Conservation (phyloP, 2,113 vertebrate species). For the Chaetodon trifascialis region DNA sequence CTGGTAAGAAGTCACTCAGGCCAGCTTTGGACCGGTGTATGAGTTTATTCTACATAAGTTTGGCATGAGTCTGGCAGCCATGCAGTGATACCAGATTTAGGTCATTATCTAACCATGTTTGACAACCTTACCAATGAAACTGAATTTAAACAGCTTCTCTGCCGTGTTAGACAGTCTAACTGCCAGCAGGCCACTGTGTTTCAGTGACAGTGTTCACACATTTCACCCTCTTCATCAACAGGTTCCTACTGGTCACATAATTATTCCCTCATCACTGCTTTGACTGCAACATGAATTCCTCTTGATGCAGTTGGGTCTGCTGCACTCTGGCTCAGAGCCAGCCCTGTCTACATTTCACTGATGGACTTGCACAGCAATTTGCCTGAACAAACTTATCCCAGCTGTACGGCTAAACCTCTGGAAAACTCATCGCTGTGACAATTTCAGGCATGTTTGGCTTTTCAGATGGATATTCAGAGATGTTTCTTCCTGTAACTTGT, state of each 20-base stretch:
- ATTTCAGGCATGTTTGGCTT: slow-evolving; percentile 69
- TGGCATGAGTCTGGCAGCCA: background rate
- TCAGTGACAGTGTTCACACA: slow-evolving; percentile 47
- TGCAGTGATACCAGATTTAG: background rate
- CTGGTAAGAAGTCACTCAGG: background rate
- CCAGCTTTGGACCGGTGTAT: background rate
- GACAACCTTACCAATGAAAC: background rate
- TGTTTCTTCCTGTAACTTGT: slow-evolving; percentile 61
- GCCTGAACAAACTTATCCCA: slow-evolving; percentile 75
- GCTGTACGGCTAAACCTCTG: slow-evolving; percentile 63
- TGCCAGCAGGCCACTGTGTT: slow-evolving; percentile 10
- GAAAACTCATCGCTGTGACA: slow-evolving; percentile 70
- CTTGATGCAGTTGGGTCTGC: slow-evolving; percentile 59
- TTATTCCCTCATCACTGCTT: slow-evolving; percentile 55
- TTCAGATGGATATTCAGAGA: slow-evolving; percentile 56
- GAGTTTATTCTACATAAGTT: background rate
- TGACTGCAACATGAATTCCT: slow-evolving; percentile 56
- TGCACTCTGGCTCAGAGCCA: slow-evolving; percentile 57
- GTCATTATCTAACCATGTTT: no score
- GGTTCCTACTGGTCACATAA: slow-evolving; percentile 67
- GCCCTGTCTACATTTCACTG: slow-evolving; percentile 68
- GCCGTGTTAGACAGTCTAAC: slow-evolving; percentile 46
- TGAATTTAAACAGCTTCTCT: slow-evolving; percentile 31
- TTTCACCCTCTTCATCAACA: slow-evolving; percentile 57
- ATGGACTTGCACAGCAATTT: slow-evolving; percentile 68